phyloP scores from a whole-genome alignment of 1,140 invertebrate genomes.

The Drosophila asahinai region DNA sequence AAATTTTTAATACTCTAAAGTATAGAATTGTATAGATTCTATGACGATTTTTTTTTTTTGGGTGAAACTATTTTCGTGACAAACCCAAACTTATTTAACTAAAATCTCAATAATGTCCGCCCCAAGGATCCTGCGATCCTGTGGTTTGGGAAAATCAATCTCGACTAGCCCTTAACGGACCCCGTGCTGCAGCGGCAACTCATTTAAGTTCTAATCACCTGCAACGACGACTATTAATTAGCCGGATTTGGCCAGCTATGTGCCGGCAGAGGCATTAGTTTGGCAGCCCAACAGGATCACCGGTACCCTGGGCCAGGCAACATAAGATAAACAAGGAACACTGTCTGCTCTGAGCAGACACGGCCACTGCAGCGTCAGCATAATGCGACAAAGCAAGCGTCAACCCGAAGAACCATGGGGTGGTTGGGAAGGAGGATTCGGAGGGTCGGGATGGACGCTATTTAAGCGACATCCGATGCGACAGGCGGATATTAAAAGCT shows the following conservation, averaged over 20 bases:
- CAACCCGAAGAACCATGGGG: background rate
- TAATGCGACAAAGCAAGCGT: conserved; percentile 53
- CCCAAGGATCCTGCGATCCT: conserved; percentile 11
- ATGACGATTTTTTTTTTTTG: no score
- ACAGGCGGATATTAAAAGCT: conserved; percentile 64
- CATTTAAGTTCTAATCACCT: conserved; percentile 78
- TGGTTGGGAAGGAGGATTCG: background rate
- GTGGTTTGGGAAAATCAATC: conserved; percentile 22
- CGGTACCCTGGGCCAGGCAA: conserved; percentile 17
- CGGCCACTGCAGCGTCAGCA: conserved; percentile 34
- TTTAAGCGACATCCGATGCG: conserved; percentile 67
- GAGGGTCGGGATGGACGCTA: conserved; percentile 17
- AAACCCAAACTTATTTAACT: background rate
- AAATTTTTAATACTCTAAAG: no score
- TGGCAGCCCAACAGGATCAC: conserved; percentile 25
- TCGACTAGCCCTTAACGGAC: background rate
- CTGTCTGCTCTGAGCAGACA: conserved; percentile 19
- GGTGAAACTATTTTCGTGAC: no score
- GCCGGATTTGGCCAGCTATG: conserved; percentile 55
- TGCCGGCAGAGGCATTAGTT: conserved; percentile 71
- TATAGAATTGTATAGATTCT: no score
- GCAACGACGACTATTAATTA: conserved; percentile 76
- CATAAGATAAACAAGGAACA: conserved; percentile 68
- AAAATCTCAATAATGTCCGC: background rate
- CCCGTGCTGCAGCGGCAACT: conserved; percentile 51